These are phyloP conservation scores for Coremacera marginata DNA, from an alignment of 2,888 invertebrate species.

Conservation along the genomic window DNA sequence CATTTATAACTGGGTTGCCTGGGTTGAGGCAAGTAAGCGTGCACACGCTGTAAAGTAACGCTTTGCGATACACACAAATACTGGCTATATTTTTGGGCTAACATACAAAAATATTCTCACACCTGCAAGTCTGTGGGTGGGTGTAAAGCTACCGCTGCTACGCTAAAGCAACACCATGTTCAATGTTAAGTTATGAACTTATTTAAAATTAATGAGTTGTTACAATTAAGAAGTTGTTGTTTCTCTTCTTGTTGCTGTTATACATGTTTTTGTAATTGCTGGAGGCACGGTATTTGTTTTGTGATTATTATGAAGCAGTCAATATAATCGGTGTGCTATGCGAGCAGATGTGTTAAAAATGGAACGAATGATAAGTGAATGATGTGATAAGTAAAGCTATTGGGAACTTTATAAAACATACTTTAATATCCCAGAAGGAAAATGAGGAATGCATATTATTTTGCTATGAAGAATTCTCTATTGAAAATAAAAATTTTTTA, in stretches of 20 bases:
- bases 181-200: constrained; percentile 7
- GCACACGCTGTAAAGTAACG: not conserved
- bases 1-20: not conserved
- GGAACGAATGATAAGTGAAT: no score
- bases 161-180: constrained; percentile 9
- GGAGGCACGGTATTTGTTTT: constrained; percentile 56
- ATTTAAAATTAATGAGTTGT: constrained; percentile 20
- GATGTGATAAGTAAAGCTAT: no score
- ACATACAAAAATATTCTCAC: not conserved
- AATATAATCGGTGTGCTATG: not conserved
- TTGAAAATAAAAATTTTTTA: no score
- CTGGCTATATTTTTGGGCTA: no score
- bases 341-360: not conserved
- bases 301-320: not conserved
- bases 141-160: not conserved
- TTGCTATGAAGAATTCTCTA: no score
- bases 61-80: not conserved
- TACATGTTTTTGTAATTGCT: not conserved
- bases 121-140: not conserved
- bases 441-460: no score
- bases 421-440: no score
- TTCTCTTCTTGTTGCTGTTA: constrained; percentile 37
- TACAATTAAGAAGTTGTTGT: not conserved
- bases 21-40: not conserved
- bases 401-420: no score